phyloP scores from a whole-genome alignment of 2,797 vertebrate species.

The Artibeus lituratus region DNA sequence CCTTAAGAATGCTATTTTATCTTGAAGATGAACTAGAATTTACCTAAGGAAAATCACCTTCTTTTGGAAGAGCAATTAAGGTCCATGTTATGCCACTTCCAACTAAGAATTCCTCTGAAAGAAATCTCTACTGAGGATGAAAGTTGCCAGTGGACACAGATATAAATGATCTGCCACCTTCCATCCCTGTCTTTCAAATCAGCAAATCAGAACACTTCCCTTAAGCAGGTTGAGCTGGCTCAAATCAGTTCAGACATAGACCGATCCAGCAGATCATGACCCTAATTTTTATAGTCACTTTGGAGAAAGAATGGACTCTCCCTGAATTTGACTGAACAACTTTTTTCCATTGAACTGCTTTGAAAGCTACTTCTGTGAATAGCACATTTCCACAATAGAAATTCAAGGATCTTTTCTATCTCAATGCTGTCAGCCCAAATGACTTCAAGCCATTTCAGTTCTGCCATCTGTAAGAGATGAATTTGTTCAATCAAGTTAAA shows the following conservation, averaged over 20 bases:
- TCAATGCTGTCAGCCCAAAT: constrained; percentile 56
- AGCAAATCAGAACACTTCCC: background rate
- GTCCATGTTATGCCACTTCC: background rate
- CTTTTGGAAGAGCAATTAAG: background rate
- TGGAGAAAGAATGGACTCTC: constrained; percentile 57
- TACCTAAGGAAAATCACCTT: background rate
- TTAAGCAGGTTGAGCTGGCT: background rate
- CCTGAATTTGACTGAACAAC: constrained; percentile 63
- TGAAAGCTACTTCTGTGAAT: constrained; percentile 58
- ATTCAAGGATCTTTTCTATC: constrained; percentile 70
- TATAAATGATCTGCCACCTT: constrained; percentile 21
- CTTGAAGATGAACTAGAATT: background rate
- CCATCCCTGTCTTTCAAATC: constrained; percentile 30
- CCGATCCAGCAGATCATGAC: constrained; percentile 57
- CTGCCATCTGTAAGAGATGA: constrained; percentile 64
- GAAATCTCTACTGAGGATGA: background rate
- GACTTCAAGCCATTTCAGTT: constrained; percentile 55
- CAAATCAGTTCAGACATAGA: constrained; percentile 17
- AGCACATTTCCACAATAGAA: constrained; percentile 63
- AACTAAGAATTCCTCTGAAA: constrained; percentile 3
- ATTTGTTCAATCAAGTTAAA: constrained; percentile 68
- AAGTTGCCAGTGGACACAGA: constrained; percentile 22
- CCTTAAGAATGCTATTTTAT: background rate
- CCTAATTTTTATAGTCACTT: constrained; percentile 63
- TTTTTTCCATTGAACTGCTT: constrained; percentile 51